Evolutionary conservation across 2,888 invertebrate species (phyloP), one percentile per base, ranked within the genome.

Genomic region (Camponotus fellah): DNA sequence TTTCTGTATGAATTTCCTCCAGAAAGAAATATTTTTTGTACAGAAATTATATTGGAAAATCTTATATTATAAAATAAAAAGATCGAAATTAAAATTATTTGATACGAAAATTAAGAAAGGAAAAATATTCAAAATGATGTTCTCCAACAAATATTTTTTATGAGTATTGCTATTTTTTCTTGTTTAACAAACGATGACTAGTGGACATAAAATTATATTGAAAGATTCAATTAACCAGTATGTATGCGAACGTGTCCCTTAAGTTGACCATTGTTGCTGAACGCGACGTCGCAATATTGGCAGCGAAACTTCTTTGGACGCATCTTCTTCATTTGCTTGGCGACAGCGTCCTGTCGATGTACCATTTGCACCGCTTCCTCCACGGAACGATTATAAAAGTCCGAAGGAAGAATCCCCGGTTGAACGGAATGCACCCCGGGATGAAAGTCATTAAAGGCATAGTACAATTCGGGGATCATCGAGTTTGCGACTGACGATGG

Each of bases 251-350:
- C 96, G 93, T 99, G 98, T 21, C 98, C 98, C 94, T 98, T 98
- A 0, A 99, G 95, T 91, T 99, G 98, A 0, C 98, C 98, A 94
- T 98, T 98, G 94, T 99, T 99, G n/a, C 98, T 98, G 94, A 99
- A 99, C 0, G 98, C 98, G 0, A 98, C 98, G 90, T 98, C 96
- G 93, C 99, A 99, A 92, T 98, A 97, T 0, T 98, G 97, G 92
- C 99, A 99, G 89, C 98, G 97, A 95, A 99, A 99, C 93, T 98
- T 98, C 95, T 98, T 98, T 0, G 99, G 98, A 0, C 98, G 96
- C 90, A 98, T 97, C 92, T 98, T 98, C 88, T 97, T 96, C 74
- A 92, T 87, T 43, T 93, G 92, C 3, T 93, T 94, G 0, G 91
- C 93, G 0, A 84, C 92, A 0, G 86, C 87, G 10, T 94, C 95